Conservation (phyloP, 2,888 invertebrate genomes). For the Caenorhabditis macrosperma region DNA sequence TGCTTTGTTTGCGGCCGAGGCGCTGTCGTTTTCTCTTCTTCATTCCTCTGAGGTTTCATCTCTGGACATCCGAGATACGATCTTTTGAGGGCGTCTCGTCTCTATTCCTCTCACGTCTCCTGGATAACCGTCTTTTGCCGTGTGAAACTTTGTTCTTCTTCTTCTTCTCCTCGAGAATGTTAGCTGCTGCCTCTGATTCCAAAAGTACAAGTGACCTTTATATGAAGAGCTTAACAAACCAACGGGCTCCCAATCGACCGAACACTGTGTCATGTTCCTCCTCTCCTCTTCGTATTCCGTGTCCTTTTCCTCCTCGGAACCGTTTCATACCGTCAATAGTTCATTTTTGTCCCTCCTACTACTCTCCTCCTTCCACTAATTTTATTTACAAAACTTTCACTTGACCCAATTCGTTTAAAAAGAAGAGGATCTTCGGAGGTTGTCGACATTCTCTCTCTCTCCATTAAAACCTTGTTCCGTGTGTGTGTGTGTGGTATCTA, state of each 20-base stretch:
- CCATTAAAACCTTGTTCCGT: slow-evolving; percentile 30
- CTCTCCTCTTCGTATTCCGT: too few relatives aligned
- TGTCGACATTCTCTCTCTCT: slow-evolving; percentile 1
- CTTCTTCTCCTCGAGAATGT: too few relatives aligned
- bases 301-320: neutral
- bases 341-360: too few relatives aligned
- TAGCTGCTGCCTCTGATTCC: too few relatives aligned
- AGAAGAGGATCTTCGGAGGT: slow-evolving; percentile 25
- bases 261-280: too few relatives aligned
- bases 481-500: too few relatives aligned
- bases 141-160: too few relatives aligned
- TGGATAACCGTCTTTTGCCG: neutral
- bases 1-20: slow-evolving; percentile 34
- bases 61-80: slow-evolving; percentile 22
- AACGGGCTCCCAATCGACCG: too few relatives aligned
- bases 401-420: slow-evolving; percentile 52
- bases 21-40: neutral
- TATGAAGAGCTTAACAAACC: too few relatives aligned
- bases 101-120: slow-evolving; percentile 13
- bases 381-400: slow-evolving; percentile 58
- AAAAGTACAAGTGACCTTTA: too few relatives aligned
- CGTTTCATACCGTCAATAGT: neutral
- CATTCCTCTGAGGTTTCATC: slow-evolving; percentile 41
- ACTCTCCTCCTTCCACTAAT: slow-evolving; percentile 8
- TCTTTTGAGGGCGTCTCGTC: slow-evolving; percentile 15